Evolutionary conservation across 2,113 vertebrate species (phyloP).

Genomic region (Phrynocephalus versicolor): DNA sequence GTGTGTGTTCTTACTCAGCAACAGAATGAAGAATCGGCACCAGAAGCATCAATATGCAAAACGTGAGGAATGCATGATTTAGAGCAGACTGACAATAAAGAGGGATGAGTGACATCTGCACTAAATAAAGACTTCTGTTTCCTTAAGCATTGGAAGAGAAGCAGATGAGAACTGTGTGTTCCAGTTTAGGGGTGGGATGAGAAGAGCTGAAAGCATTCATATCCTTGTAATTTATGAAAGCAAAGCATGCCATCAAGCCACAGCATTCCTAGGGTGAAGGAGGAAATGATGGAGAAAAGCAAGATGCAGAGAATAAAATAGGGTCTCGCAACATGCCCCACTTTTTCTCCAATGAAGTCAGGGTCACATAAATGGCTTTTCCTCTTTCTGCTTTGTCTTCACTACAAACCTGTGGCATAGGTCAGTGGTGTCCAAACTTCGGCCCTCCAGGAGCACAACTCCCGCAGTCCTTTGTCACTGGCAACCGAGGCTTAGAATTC

Average conservation of each 20-base stretch:
- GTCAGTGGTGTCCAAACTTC: too few relatives aligned
- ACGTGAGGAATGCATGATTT: constrained; percentile 63
- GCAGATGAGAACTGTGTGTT: constrained; percentile 21
- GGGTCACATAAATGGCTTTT: too few relatives aligned
- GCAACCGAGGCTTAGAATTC: too few relatives aligned
- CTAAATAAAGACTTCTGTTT: constrained; percentile 50
- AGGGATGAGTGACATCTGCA: constrained; percentile 40
- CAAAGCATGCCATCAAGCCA: constrained; percentile 41
- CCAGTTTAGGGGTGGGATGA: background rate
- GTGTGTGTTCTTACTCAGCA: constrained; percentile 24
- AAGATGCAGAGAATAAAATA: constrained; percentile 42
- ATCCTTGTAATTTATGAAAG: constrained; percentile 29
- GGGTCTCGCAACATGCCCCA: too few relatives aligned
- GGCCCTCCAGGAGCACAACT: too few relatives aligned
- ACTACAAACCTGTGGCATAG: too few relatives aligned
- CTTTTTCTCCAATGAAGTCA: too few relatives aligned
- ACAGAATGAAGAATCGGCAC: constrained; percentile 49
- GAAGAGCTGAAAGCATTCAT: constrained; percentile 13
- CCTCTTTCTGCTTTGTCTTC: too few relatives aligned
- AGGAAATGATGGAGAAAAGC: constrained; percentile 37
- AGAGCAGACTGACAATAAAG: constrained; percentile 41
- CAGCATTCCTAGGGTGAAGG: constrained; percentile 61
- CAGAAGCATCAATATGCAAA: constrained; percentile 46
- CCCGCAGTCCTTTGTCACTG: too few relatives aligned
- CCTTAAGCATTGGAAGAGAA: constrained; percentile 49